Evolutionary conservation across 2,888 invertebrate species (phyloP), one percentile per base, ranked within the genome.

Genomic region (Hermaeophaga mercurialis): DNA sequence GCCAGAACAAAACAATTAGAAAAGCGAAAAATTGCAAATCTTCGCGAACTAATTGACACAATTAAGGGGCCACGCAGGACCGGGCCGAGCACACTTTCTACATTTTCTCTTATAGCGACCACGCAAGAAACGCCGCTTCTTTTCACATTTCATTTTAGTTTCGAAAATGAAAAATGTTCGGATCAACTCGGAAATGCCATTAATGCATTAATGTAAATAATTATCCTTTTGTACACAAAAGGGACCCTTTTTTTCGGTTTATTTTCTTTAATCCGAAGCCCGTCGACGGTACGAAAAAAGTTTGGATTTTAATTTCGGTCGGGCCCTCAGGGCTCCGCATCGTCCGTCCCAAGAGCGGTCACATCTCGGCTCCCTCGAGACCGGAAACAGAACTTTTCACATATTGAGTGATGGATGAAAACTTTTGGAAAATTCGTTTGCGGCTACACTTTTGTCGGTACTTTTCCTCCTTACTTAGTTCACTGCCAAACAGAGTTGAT

Each of bases 401-500:
- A 56, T 58, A 58, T 56, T 58, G 61, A 61, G 53, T 58, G 61
- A 61, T 55, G 14, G 56, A 49, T 50, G 36, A 31, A 45, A 53
- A 61, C 52, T 61, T n/a, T 61, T 45, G 53, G 44, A 24, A 58
- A 58, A 56, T 55, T 58, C 55, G 49, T 61, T 61, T 57, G 54
- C 44, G 43, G 45, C 44, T 49, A 33, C 41, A 18, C 44, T 46
- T 36, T 46, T 45, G 38, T 47, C 15, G 39, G 9, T n/a, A n/a
- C n/a, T n/a, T n/a, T n/a, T n/a, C n/a, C n/a, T 44, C 24, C 24
- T n/a, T 47, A 28, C 41, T 41, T 50, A 59, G 50, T 56, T 54
- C 43, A 49, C 26, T 26, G 49, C 41, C 55, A 55, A 55, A 59
- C 41, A 50, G 52, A 59, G 46, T 55, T 59, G 52, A 50, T 52